Conservation (phyloP, 1,140 invertebrate genomes). For the Drosophila ficusphila region DNA sequence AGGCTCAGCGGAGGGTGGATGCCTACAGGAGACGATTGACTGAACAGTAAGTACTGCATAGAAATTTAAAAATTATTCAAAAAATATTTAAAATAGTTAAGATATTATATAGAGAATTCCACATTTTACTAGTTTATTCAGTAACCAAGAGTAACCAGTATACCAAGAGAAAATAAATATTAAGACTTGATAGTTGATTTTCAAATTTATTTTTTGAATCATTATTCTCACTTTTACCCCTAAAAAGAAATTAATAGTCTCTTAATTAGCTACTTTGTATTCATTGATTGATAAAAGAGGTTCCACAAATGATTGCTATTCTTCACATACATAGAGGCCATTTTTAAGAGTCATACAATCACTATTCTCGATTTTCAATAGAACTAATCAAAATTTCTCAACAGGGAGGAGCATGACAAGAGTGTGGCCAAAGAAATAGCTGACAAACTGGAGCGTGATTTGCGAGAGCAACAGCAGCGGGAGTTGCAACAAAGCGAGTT, state of each 20-base stretch:
- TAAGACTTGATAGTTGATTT: too few relatives aligned
- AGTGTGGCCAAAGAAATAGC: slow-evolving; percentile 88
- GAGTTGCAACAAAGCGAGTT: slow-evolving; percentile 85
- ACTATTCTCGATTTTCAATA: slow-evolving; percentile 1
- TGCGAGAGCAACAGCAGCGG: slow-evolving; percentile 84
- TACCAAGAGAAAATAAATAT: too few relatives aligned
- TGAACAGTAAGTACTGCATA: slow-evolving; percentile 61
- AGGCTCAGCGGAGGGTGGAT: slow-evolving; percentile 86
- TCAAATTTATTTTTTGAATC: too few relatives aligned
- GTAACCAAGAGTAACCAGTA: too few relatives aligned
- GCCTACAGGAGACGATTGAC: slow-evolving; percentile 85
- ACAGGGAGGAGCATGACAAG: slow-evolving; percentile 90
- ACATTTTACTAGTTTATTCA: too few relatives aligned
- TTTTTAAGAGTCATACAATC: slow-evolving; percentile 6
- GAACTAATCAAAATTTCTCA: slow-evolving; percentile 19
- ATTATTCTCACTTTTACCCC: too few relatives aligned
- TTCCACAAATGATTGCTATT: neutral
- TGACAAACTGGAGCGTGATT: slow-evolving; percentile 87
- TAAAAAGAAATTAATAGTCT: too few relatives aligned
- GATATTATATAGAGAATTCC: too few relatives aligned
- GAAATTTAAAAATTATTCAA: neutral
- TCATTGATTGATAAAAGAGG: neutral
- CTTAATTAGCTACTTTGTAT: neutral
- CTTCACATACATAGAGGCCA: too few relatives aligned
- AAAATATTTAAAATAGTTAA: too few relatives aligned